Base-by-base conservation (phyloP, 2,888 invertebrate genomes). In the Panzeria rudis region DNA sequence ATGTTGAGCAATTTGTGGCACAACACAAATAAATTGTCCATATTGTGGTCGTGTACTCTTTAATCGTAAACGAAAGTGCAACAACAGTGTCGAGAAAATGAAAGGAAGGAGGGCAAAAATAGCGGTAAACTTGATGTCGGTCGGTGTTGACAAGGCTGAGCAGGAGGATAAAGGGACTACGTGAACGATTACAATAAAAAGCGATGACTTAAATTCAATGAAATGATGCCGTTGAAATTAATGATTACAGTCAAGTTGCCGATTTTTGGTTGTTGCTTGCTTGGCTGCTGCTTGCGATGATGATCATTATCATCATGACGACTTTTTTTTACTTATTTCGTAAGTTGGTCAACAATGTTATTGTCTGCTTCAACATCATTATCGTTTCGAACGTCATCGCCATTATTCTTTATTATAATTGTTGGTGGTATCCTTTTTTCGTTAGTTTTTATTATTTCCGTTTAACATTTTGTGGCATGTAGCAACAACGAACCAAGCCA, bases 21-120 rank as follows among this genome's bases (percentile, higher is more conserved):
- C 72, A 88, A 88, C 88, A 79, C 86, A 89, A 87, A 89, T 88
- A 87, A 89, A 88, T 88, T 88, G 88, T 88, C 87, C 89, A 88
- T 88, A 89, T 88, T 89, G 90, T 87, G 88, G 89, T 89, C 87
- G 89, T 87, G 82, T 89, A 88, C 84, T 86, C 87, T 89, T 89
- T 90, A 90, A 90, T 89, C 78, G 82, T 23, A 62, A 50, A 71
- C 29, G 66, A 72, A 71, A 66, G 17, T 50, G 5, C 64, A 64
- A 64, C 77, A 68, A 17, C 68, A 87, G 85, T 84, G 77, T 73
- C 68, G 47, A 62, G 54, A 54, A 59, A 78, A 29, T 38, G 25
- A 78, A 61, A 6, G 23, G 7, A 20, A 32, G 50, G 9, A 78
- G 50, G 15, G 69, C 32, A 23, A 35, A 38, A 50, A 68, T 13